phyloP scores from a whole-genome alignment of 2,113 vertebrate genomes.

The Mastomys coucha region DNA sequence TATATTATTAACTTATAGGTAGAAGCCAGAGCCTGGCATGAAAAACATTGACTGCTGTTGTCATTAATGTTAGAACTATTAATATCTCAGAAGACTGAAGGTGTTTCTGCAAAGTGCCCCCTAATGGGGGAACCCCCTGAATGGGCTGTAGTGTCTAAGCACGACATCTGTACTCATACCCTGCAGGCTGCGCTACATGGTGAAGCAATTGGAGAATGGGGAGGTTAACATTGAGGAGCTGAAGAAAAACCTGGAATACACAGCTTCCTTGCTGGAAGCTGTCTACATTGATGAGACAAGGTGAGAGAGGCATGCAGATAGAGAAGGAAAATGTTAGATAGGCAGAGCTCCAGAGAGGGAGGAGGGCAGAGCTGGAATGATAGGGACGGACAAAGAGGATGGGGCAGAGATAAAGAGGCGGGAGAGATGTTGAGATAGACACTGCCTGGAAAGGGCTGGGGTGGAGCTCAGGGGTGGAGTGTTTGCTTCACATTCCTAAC shows the following conservation, averaged over 20 bases:
- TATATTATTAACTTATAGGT: slow-evolving; percentile 30
- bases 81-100: neutral
- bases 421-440: neutral
- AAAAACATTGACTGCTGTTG: slow-evolving; percentile 5
- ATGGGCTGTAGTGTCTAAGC: neutral
- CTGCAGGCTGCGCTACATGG: slow-evolving; percentile 91
- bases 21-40: neutral
- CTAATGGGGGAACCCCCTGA: neutral
- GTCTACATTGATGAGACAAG: slow-evolving; percentile 94
- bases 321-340: neutral
- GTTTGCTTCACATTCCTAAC: neutral
- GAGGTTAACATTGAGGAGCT: slow-evolving; percentile 94
- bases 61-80: neutral
- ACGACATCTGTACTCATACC: neutral
- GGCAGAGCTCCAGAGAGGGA: neutral
- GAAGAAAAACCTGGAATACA: slow-evolving; percentile 94
- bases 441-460: neutral
- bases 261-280: slow-evolving; percentile 93
- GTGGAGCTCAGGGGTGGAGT: neutral
- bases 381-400: neutral
- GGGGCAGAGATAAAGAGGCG: neutral
- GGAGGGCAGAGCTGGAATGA: neutral
- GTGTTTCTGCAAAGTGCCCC: neutral
- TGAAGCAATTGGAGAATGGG: slow-evolving; percentile 94
- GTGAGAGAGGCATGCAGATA: slow-evolving; percentile 79